Base-by-base conservation (phyloP, 2,888 invertebrate species). In the Eugnorisma glareosa region DNA sequence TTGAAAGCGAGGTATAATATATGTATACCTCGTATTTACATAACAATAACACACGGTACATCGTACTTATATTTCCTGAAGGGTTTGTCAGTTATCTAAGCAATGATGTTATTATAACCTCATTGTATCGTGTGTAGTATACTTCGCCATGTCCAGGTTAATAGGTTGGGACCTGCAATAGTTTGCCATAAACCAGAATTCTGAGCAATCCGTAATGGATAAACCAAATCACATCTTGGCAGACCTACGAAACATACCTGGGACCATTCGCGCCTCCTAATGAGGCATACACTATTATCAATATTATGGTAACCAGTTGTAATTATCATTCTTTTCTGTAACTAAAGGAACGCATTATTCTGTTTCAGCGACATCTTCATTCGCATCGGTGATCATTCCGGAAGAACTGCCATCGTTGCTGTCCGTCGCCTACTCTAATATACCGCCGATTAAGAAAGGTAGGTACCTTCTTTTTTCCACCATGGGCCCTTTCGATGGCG, bases 391-490 rank as follows among this genome's bases (percentile, higher is more conserved):
- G 35, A 98, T 98, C 86, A 97, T 98, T 48, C 98, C 98, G 0
- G 98, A 98, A 90, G 98, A 98, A 93, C 88, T 98, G 70, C 98
- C 98, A 0, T 98, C 98, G 0, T 92, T 98, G 48, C 94, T 98
- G 13, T 98, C 98, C 0, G 96, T 98, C 7, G 97, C 98, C 0
- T 98, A 98, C 93, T 98, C 98, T 15, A 98, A 98, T 89, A 98
- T 98, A 81, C 98, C 98, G 8, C 98, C 98, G 0, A 97, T 98
- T 18, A 98, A 98, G 90, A 98, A 98, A 97, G 98, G 98, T 98
- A 97, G 98, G 98, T 98, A 61, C 21, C 3, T 31, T 31, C 61
- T 61, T 61, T 15, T 57, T n/a, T 6, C 6, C 3, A 59, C 18
- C 59, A 31, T 31, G 10, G 31, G 3, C 8, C 31, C 59, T 21